Conservation (phyloP, 1,140 invertebrate species). For the Drosophila parvula region DNA sequence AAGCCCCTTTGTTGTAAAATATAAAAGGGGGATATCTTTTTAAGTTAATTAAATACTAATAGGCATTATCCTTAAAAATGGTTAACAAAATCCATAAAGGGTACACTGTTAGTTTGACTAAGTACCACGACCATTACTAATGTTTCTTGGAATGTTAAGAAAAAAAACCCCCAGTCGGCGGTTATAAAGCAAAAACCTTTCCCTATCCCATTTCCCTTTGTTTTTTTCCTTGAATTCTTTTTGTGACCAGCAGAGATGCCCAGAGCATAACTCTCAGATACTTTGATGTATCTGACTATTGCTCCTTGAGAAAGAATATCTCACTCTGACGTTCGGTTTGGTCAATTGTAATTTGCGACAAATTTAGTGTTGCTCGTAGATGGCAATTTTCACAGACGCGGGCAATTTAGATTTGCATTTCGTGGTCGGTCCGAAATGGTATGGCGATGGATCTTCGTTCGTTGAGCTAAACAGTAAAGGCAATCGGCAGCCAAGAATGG, state of each 20-base stretch:
- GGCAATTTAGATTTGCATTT: constrained; percentile 43
- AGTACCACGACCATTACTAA: constrained; percentile 7
- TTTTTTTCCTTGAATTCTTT: constrained; percentile 12
- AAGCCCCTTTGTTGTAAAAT: too few relatives aligned
- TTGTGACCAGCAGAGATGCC: constrained; percentile 1
- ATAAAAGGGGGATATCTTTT: neutral
- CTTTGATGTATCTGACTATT: constrained; percentile 27
- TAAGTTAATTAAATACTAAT: neutral
- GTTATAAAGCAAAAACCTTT: constrained; percentile 40
- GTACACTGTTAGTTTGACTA: neutral
- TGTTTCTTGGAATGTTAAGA: constrained; percentile 5
- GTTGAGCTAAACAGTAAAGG: constrained; percentile 68
- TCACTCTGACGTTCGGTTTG: constrained; percentile 3
- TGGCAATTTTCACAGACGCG: constrained; percentile 33
- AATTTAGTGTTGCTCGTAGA: constrained; percentile 48
- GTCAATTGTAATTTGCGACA: constrained; percentile 70
- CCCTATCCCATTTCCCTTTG: neutral
- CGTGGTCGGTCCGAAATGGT: constrained; percentile 37
- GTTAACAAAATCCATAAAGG: neutral
- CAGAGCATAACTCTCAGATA: constrained; percentile 25
- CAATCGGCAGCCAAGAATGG: constrained; percentile 66
- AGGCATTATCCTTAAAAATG: neutral
- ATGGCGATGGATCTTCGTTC: constrained; percentile 30
- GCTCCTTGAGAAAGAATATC: neutral
- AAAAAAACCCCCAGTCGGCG: constrained; percentile 3